These are phyloP conservation scores for Gymnothorax javanicus DNA, from an alignment of 2,797 vertebrate genomes.

Conservation along the genomic window DNA sequence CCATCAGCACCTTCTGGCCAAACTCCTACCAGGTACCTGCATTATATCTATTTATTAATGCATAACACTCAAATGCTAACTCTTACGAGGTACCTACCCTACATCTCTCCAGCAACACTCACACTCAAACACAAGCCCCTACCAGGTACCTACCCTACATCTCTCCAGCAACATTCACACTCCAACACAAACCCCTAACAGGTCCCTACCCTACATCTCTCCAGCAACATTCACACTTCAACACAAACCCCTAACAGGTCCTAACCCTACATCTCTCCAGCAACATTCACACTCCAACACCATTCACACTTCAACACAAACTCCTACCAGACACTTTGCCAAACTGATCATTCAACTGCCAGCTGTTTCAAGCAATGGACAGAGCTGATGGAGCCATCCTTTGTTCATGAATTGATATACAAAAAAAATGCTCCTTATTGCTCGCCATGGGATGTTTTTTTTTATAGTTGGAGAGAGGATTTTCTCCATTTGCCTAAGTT, in stretches of 20 bases:
- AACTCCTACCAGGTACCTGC: slow-evolving; percentile 91
- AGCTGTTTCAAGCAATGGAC: background rate
- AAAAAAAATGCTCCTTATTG: too few relatives aligned
- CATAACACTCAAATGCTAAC: slow-evolving; percentile 17
- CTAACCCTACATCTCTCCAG: background rate
- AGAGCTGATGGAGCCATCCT: background rate
- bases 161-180: background rate
- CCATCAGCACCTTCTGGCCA: slow-evolving; percentile 97
- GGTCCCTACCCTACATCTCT: background rate
- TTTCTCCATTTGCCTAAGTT: background rate
- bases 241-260: background rate
- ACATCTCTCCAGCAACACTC: background rate
- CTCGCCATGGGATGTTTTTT: background rate
- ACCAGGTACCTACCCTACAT: background rate
- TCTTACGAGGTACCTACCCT: background rate
- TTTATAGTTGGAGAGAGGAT: background rate
- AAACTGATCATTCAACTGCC: too few relatives aligned
- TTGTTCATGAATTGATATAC: too few relatives aligned
- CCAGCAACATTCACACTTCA: background rate
- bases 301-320: background rate
- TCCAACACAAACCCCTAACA: background rate
- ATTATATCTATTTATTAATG: background rate
- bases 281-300: background rate
- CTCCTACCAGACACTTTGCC: too few relatives aligned
- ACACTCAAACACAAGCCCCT: background rate